Evolutionary conservation across 2,888 invertebrate genomes (phyloP), one percentile per base, ranked within the genome.

Genomic region (Penaeus monodon): DNA sequence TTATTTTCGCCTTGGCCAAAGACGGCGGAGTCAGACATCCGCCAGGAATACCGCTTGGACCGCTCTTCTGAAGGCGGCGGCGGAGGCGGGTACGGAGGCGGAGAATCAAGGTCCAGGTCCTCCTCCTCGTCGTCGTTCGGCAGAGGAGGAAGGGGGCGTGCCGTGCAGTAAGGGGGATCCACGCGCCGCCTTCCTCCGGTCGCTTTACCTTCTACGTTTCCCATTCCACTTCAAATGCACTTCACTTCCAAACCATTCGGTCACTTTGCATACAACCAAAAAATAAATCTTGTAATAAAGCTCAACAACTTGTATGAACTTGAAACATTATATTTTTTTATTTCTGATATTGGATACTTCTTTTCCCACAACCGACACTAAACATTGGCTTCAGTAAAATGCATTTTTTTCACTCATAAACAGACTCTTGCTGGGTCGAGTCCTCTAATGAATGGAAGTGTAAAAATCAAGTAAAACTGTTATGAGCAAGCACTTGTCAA

Each of bases 21-120:
- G 86, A 87, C 86, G 78, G 86, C 78, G 86, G 86, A 87, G 86
- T 87, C 86, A 66, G 83, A 68, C 33, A 87, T 64, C 68, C 86
- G 77, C 86, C 86, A 87, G 20, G 86, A 87, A 74, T 66, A 87
- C 65, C 86, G 57, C 79, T 87, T 87, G 79, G 70, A 44, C 20
- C 74, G 57, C 65, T 85, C 79, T 38, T 76, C 85, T 49, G 79
- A 78, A 74, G 86, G 86, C 17, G 86, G 86, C 65, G 86, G 86
- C 68, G 86, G 86, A 49, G 86, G 86, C 24, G 82, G 83, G 49
- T 83, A 83, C 44, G 86, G 86, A 38, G 86, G 86, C 73, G 86
- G 86, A 14, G 83, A 64, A 79, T 87, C 86, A 82, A 86, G 79
- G 82, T 86, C 82, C 57, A 79, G 70, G 76, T 86, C 86, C 82